Evolutionary conservation across 2,797 vertebrate genomes (phyloP), one percentile per base, ranked within the genome.

Genomic region (Lepidocolaptes lacrymiger): DNA sequence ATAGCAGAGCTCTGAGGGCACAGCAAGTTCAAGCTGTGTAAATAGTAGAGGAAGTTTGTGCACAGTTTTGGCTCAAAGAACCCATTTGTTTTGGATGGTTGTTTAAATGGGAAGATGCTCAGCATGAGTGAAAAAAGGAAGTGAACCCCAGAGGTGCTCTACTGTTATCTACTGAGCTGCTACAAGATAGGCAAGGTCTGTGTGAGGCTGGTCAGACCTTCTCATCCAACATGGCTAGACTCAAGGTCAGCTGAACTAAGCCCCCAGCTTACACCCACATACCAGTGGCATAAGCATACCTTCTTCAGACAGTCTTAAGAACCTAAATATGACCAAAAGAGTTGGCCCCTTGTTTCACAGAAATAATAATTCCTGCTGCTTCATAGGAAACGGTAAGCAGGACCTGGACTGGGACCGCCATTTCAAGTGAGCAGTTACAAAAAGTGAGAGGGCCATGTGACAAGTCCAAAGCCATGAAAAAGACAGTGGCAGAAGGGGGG

Each of bases 1-100:
- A 97, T 69, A 95, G 73, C 75, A 78, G 64, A 92, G 83, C 74
- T 81, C 46, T 2, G 49, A 92, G 93, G 80, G 88, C 93, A 91
- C 82, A 87, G 91, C 58, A 77, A 96, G 94, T 96, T 97, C 96
- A 97, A 92, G 93, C 93, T 96, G 80, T 83, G 72, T 96, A 96
- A 96, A 96, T 88, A 97, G 87, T 12, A 61, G 44, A 92, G 92
- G 74, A 93, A 92, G 72, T 90, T 94, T 95, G 86, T 91, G 88
- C 89, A 91, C 73, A 96, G 84, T 88, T 90, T 93, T 96, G 80
- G 85, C 93, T 96, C 73, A 77, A 95, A 89, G 79, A 78, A 76
- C 36, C 55, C 88, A 66, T 93, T 96, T 96, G 82, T 95, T 97
- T 96, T 88, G 88, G 86, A 92, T 85, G 84, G 63, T 83, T 78